phyloP scores from a whole-genome alignment of 2,797 vertebrate species.

The Melanotaenia trifasciata region DNA sequence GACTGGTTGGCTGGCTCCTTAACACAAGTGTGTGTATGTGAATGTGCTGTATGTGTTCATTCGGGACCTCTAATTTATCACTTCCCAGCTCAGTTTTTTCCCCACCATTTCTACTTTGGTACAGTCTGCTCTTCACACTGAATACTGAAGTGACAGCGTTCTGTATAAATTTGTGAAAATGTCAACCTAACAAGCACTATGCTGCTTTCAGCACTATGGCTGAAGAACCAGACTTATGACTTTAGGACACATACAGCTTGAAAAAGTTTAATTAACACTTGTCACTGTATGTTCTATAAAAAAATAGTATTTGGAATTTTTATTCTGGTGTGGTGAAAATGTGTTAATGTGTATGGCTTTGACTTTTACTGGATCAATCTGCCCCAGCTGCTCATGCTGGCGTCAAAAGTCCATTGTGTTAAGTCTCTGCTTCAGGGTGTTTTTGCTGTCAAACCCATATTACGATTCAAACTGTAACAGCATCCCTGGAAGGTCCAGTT shows the following conservation, averaged over 20 bases:
- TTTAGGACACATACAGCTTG: not conserved
- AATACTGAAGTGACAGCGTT: slow-evolving; percentile 44
- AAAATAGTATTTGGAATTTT: not conserved
- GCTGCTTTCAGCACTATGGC: slow-evolving; percentile 17
- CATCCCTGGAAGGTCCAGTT: not conserved
- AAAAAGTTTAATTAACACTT: not conserved
- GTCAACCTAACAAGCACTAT: slow-evolving; percentile 22
- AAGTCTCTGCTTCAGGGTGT: not conserved
- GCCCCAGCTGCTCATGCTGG: not conserved
- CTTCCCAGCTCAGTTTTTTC: slow-evolving; percentile 3
- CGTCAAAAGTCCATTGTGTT: not conserved
- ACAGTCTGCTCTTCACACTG: slow-evolving; percentile 30
- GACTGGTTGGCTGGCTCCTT: slow-evolving; percentile 20
- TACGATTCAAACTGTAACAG: not conserved
- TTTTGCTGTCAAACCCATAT: not conserved
- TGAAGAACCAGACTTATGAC: not conserved
- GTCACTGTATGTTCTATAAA: not conserved
- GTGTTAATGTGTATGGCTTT: not conserved
- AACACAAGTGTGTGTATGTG: slow-evolving; percentile 1
- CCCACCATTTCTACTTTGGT: slow-evolving; percentile 7
- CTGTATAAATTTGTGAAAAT: slow-evolving; percentile 51
- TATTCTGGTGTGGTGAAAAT: not conserved
- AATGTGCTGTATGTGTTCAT: not conserved
- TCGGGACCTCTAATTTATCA: slow-evolving; percentile 40
- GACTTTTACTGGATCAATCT: not conserved